Evolutionary conservation across 2,113 vertebrate genomes (phyloP), one percentile per base, ranked within the genome.

Genomic region (Oophaga pumilio): DNA sequence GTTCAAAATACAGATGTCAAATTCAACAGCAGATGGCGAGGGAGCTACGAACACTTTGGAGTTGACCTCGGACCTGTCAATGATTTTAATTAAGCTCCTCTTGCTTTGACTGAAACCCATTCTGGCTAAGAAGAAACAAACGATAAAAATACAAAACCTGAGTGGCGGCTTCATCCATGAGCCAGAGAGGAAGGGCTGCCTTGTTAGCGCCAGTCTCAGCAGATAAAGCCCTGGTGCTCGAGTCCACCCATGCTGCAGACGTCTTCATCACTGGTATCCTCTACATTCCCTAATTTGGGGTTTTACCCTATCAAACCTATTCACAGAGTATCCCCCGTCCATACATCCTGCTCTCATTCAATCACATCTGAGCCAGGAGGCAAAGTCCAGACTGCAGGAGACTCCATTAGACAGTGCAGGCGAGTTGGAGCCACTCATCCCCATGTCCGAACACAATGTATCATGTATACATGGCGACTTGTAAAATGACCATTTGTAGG

Each of bases 51-150:
- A 88, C 50, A 64, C 84, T 77, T 82, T 87, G 14, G 10, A 43
- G 73, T 26, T 87, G 88, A 88, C 89, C 80, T 74, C 50, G 28
- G 76, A 81, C 68, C 73, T 89, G 89, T 88, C 90, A 89, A 64
- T 28, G 76, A 43, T 79, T 77, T 82, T 90, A 86, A 90, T 90
- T 88, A 90, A 49, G 80, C 43, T 26, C 43, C 79, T 17, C 20
- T 15, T 0, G n/a, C 56, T 56, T 53, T 66, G 24, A 17, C 66
- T 17, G 26, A 68, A 66, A 76, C n/a, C 66, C 68, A 76, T 53
- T 50, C 5, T 73, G 53, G 52, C 64, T 71, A 64, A 57, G 13
- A 77, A 53, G 84, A 66, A 78, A n/a, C 59, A 66, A 77, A 64
- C 73, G 7, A 14, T 24, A 24, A 57, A 84, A 69, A 57, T 26